phyloP scores from a whole-genome alignment of 1,140 invertebrate species.

The Dendroctonus valens region DNA sequence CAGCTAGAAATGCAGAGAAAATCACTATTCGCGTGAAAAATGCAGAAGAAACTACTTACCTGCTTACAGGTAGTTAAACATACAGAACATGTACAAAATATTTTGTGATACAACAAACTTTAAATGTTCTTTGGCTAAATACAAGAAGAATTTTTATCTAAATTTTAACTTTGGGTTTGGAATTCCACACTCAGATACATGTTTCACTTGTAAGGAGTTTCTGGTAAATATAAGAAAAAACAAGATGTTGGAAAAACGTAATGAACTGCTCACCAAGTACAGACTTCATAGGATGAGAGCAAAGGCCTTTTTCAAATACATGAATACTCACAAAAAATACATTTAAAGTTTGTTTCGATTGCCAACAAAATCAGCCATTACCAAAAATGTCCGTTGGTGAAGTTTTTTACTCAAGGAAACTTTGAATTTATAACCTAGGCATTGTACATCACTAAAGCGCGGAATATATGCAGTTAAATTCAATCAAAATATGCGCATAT shows the following conservation, averaged over 20 bases:
- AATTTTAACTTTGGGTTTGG: conserved; percentile 1
- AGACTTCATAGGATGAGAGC: conserved; percentile 5
- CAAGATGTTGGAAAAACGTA: conserved; percentile 6
- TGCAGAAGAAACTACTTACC: too few species aligned
- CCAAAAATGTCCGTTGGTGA: conserved; percentile 7
- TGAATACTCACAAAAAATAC: conserved; percentile 4
- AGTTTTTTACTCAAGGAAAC: conserved; percentile 2
- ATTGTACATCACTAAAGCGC: conserved; percentile 4
- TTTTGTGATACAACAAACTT: too few species aligned
- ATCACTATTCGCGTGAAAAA: too few species aligned
- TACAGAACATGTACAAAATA: too few species aligned
- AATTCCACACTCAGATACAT: conserved; percentile 5
- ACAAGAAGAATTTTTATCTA: too few species aligned
- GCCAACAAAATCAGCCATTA: conserved; percentile 5
- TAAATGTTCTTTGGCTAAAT: too few species aligned
- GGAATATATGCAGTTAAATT: too few species aligned
- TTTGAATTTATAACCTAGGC: conserved; percentile 5
- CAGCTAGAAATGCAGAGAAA: too few species aligned
- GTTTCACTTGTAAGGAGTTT: conserved; percentile 9
- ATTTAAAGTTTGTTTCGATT: conserved; percentile 15
- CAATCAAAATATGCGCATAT: too few species aligned
- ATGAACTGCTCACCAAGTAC: conserved; percentile 4
- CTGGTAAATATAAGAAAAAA: conserved; percentile 10
- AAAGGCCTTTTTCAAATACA: conserved; percentile 9
- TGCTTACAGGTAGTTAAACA: too few species aligned